Conservation (phyloP, 2,797 vertebrate genomes). For the Chelmon rostratus region DNA sequence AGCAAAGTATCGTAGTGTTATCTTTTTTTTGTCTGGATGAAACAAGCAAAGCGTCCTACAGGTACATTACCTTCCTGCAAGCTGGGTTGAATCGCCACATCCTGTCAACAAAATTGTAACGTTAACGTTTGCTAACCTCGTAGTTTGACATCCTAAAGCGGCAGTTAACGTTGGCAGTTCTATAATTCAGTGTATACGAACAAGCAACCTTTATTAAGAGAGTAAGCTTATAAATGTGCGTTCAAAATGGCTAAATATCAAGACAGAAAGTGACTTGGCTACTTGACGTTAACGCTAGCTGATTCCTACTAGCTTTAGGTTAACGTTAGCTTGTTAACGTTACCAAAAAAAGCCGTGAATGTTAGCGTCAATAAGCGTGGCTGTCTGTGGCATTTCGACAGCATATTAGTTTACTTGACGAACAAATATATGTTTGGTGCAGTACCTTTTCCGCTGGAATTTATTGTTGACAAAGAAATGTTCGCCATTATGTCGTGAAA, state of each 20-base stretch:
- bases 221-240: background rate
- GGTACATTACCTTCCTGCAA: conserved; percentile 66
- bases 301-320: background rate
- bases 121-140: background rate
- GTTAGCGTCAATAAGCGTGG: no score
- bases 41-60: background rate
- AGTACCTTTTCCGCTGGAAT: conserved; percentile 69
- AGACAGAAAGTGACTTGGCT: no score
- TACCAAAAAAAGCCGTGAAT: background rate
- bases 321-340: background rate
- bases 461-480: conserved; percentile 55
- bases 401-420: background rate
- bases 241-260: no score
- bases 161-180: no score
- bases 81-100: conserved; percentile 62
- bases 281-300: no score
- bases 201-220: no score
- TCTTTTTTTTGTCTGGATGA: background rate
- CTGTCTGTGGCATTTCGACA: background rate
- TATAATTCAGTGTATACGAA: background rate
- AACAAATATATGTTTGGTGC: background rate
- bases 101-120: conserved; percentile 51
- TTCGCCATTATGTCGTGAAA: background rate
- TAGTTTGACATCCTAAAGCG: background rate
- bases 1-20: background rate